Evolutionary conservation across 2,797 vertebrate species (phyloP).

Genomic region (Chelon auratus): DNA sequence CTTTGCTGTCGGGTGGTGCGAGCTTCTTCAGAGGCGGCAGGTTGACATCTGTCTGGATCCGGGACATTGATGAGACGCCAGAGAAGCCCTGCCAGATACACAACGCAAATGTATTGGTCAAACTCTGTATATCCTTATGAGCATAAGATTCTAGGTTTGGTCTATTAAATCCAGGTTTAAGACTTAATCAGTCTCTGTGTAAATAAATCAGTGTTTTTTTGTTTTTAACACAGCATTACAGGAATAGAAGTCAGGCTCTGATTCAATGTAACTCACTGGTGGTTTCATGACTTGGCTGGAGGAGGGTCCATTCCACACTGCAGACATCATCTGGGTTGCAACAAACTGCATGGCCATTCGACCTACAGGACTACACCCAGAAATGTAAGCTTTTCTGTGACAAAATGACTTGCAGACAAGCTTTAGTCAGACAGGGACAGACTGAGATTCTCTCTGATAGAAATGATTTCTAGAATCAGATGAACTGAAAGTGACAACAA

Average conservation of each 20-base stretch:
- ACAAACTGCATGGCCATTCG: constrained; percentile 96
- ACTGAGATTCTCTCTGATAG: too few relatives aligned
- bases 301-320: constrained; percentile 86
- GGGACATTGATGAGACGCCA: constrained; percentile 70
- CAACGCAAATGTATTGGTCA: rapidly evolving
- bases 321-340: constrained; percentile 91
- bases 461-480: too few relatives aligned
- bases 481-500: neutral
- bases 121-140: neutral
- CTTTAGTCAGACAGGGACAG: too few relatives aligned
- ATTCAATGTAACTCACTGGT: constrained; percentile 79
- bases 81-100: constrained; percentile 67
- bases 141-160: too few relatives aligned
- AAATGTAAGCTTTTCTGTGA: neutral
- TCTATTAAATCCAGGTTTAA: neutral
- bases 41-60: constrained; percentile 90
- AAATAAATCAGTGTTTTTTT: too few relatives aligned
- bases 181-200: neutral
- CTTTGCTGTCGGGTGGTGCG: constrained; percentile 86
- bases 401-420: too few relatives aligned
- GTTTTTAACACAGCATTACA: too few relatives aligned
- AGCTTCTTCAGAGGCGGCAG: constrained; percentile 92
- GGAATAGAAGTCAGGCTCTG: neutral
- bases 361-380: constrained; percentile 87
- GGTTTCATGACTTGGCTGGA: constrained; percentile 86